phyloP scores from a whole-genome alignment of 2,113 vertebrate genomes.

The Bolborhynchus lineola region DNA sequence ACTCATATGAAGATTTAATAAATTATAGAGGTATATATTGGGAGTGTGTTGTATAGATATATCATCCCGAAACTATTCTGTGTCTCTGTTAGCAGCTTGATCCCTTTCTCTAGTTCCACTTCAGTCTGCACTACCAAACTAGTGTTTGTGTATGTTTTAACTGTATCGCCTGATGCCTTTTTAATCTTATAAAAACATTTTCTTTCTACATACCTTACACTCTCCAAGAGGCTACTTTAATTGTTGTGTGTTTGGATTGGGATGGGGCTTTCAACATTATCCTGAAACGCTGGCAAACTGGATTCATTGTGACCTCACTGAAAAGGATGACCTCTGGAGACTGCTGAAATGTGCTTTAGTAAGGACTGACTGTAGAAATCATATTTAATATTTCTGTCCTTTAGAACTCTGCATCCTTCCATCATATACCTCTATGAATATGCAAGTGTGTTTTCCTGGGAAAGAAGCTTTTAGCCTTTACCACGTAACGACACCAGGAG shows the following conservation, averaged over 20 bases:
- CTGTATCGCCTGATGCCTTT: background rate
- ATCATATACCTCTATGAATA: background rate
- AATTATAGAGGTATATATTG: accelerated
- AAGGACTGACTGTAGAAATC: background rate
- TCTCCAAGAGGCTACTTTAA: background rate
- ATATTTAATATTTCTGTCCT: background rate
- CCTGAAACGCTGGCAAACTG: background rate
- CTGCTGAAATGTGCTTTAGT: background rate
- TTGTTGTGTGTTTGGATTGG: background rate
- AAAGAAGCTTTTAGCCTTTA: background rate
- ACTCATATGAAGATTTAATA: background rate
- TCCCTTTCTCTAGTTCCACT: background rate
- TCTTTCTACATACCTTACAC: background rate
- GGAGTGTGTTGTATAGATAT: background rate
- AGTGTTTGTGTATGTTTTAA: background rate
- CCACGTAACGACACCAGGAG: background rate
- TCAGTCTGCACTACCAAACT: background rate
- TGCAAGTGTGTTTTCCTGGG: background rate
- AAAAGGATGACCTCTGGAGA: background rate
- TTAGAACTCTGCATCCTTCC: background rate
- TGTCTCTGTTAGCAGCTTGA: background rate
- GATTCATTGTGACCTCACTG: background rate
- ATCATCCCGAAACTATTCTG: background rate
- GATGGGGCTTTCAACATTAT: background rate
- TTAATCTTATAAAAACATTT: background rate